Conservation (phyloP, 2,113 vertebrate genomes). For the Epinephelus lanceolatus region DNA sequence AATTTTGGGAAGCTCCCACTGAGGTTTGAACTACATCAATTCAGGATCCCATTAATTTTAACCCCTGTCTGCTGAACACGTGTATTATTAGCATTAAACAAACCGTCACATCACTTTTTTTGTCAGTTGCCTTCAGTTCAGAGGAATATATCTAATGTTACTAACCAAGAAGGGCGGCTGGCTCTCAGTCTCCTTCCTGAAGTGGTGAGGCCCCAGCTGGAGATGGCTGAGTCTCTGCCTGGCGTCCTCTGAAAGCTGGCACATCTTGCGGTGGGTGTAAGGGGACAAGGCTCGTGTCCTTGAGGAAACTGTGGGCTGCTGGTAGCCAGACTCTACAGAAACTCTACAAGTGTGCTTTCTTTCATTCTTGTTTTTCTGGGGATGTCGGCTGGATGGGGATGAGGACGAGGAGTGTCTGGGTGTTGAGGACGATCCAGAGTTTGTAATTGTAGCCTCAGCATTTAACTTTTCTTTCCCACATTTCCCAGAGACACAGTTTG, state of each 20-base stretch:
- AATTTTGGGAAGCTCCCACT: conserved; percentile 60
- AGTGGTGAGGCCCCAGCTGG: conserved; percentile 92
- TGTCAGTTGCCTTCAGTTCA: background rate
- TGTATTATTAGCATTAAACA: conserved; percentile 44
- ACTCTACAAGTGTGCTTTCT: conserved; percentile 20
- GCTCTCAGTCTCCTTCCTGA: conserved; percentile 90
- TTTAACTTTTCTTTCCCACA: conserved; percentile 21
- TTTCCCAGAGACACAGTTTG: conserved; percentile 24
- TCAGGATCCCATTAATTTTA: conserved; percentile 58
- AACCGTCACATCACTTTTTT: background rate
- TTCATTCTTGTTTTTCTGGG: conserved; percentile 26
- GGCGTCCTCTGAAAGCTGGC: conserved; percentile 91
- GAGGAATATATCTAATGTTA: conserved; percentile 25
- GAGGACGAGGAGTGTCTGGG: conserved; percentile 18
- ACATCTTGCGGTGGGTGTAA: conserved; percentile 95
- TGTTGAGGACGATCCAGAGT: conserved; percentile 2
- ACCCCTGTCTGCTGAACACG: conserved; percentile 39
- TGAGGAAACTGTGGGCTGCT: conserved; percentile 92
- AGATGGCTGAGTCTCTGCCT: conserved; percentile 91
- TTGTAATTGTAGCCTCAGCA: background rate
- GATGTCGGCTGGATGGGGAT: conserved; percentile 2
- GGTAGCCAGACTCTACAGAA: conserved; percentile 81
- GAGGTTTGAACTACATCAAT: conserved; percentile 59
- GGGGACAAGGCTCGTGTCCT: conserved; percentile 91
- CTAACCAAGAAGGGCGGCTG: conserved; percentile 92